Conservation (phyloP, 2,113 vertebrate species). For the Oxyura jamaicensis region DNA sequence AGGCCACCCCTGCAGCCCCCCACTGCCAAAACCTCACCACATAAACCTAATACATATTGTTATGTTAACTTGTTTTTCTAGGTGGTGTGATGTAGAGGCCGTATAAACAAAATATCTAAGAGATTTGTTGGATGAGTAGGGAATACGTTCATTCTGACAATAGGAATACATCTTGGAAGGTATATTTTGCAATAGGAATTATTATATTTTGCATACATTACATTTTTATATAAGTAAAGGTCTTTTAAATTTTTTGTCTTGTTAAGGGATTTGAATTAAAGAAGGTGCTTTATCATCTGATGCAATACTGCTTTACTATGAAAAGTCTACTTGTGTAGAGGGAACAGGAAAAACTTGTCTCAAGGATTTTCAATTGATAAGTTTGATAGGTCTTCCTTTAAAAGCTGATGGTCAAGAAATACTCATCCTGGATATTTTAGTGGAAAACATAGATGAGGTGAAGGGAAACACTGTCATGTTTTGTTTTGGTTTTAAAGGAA, state of each 20-base stretch:
- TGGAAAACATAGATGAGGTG: not conserved
- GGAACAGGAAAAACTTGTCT: not conserved
- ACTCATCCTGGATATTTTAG: not conserved
- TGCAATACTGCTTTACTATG: not conserved
- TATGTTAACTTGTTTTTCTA: not conserved
- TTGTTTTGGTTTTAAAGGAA: not conserved
- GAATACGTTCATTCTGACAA: not conserved
- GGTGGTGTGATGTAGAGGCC: not conserved
- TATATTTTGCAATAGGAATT: not conserved
- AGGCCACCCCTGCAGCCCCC: no score
- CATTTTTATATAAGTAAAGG: not conserved
- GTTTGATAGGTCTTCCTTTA: not conserved
- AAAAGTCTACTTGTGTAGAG: not conserved
- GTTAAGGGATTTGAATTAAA: not conserved
- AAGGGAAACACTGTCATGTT: not conserved
- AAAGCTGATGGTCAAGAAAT: not conserved
- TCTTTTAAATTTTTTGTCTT: not conserved
- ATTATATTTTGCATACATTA: not conserved
- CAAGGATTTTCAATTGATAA: not conserved
- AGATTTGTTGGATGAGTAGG: not conserved
- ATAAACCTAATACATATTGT: not conserved
- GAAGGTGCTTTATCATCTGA: not conserved
- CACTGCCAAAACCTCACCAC: no score
- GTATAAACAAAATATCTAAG: not conserved
- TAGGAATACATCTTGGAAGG: not conserved